Evolutionary conservation across 2,888 invertebrate species (phyloP), one percentile per base, ranked within the genome.

Genomic region (Drosophila recens): DNA sequence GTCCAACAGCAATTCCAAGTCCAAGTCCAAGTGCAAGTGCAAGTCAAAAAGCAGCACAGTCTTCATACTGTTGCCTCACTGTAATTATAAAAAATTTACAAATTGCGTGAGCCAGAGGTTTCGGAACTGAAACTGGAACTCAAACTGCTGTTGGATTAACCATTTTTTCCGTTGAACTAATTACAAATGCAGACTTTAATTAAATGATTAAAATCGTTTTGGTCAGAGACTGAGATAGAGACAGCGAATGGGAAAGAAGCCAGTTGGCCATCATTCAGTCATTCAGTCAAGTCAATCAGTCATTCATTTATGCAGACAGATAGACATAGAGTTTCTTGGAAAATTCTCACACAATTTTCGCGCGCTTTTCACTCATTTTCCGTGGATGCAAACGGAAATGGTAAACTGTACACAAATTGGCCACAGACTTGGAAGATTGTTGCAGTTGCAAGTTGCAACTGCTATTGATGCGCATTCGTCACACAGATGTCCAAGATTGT

Each of bases 131-230:
- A 52, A 33, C 43, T 20, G 15, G 23, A 53, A 40, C 30, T 36
- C 17, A 20, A 56, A 30, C 34, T 56, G 36, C 36, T 20, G 38
- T 30, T 56, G 56, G 65, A 67, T 67, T 49, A 70, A 61, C 34
- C 45, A 66, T 54, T 61, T 63, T 83, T 84, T 88, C 87, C 66
- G 68, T 67, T 62, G 79, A 85, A 85, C 56, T 67, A 73, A 88
- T 86, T 88, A 73, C 79, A 80, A 78, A 81, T 87, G 75, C 81
- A 86, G 79, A 83, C 76, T 87, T 89, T 86, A 86, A 86, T 86
- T 86, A 86, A 86, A 85, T 85, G 89, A 85, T 85, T 85, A 83
- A 72, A 68, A 85, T 87, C 84, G 67, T 40, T 46, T 27, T 58
- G 52, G n/a, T 36, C 45, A 49, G 33, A 40, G 36, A 36, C 20